Evolutionary conservation across 2,888 invertebrate genomes (phyloP).

Genomic region (Arenicola marina): DNA sequence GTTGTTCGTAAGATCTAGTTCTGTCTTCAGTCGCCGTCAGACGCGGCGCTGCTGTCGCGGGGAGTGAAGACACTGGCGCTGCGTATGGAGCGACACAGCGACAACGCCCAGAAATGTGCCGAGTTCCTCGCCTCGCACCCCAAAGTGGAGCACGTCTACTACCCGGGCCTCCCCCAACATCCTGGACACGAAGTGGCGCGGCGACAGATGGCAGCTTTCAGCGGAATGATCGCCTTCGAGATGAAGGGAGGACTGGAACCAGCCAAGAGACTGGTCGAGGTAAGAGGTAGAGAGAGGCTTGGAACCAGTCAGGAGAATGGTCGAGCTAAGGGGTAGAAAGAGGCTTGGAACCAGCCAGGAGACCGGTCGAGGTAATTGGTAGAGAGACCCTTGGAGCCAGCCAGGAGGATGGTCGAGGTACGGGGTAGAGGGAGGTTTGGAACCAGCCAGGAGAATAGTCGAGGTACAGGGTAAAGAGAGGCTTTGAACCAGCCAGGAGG

Average conservation of each 20-base stretch:
- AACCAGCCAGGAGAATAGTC: no score
- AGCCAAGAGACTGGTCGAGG: conserved; percentile 69
- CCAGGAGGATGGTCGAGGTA: no score
- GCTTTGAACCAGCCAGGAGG: no score
- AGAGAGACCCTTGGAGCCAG: no score
- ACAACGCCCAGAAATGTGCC: conserved; percentile 78
- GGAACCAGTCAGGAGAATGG: no score
- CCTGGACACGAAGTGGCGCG: conserved; percentile 61
- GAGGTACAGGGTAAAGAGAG: no score
- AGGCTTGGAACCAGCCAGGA: no score
- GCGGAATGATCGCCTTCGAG: conserved; percentile 90
- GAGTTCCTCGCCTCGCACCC: conserved; percentile 71
- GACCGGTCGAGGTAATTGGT: no score
- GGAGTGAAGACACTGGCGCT: conserved; percentile 91
- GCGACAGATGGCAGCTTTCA: conserved; percentile 80
- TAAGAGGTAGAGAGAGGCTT: no score
- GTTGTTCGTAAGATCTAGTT: no score
- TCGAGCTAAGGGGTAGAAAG: no score
- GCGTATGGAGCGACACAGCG: conserved; percentile 87
- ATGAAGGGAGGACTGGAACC: conserved; percentile 77
- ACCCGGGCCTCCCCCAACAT: conserved; percentile 69
- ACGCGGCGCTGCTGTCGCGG: conserved; percentile 38
- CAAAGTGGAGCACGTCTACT: conserved; percentile 62
- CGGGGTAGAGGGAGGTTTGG: no score
- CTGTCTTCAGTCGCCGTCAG: conserved; percentile 28